phyloP scores from a whole-genome alignment of 2,797 vertebrate species.

The Oceanodroma leucorhoa region DNA sequence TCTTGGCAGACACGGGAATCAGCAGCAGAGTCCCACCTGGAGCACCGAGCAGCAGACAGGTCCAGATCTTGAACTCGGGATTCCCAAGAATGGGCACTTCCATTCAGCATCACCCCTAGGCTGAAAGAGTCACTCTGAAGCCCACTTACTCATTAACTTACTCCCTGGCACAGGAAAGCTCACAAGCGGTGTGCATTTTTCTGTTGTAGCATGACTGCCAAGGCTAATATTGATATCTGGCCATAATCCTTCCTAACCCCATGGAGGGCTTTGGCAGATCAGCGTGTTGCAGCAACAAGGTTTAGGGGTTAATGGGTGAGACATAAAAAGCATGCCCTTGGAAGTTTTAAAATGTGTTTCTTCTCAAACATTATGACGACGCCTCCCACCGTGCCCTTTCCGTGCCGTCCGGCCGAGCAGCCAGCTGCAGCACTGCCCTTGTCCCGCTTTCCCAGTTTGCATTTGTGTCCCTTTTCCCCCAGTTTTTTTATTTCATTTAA shows the following conservation, averaged over 20 bases:
- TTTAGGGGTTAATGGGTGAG: background rate
- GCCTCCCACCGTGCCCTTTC: background rate
- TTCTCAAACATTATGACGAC: background rate
- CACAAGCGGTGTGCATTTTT: background rate
- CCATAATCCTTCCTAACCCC: background rate
- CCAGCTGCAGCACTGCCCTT: background rate
- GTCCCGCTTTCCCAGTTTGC: background rate
- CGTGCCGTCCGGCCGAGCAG: background rate
- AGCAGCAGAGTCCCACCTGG: background rate
- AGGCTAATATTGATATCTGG: background rate
- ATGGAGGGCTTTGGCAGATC: background rate
- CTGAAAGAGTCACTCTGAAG: background rate
- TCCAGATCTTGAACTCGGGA: background rate
- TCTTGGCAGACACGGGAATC: background rate
- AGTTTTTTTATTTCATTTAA: background rate
- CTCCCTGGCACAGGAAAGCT: background rate
- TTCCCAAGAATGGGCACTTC: background rate
- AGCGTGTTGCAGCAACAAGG: background rate
- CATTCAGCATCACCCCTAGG: background rate
- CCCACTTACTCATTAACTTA: background rate
- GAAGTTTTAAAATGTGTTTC: background rate
- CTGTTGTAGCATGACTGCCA: background rate
- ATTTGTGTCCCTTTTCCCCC: background rate
- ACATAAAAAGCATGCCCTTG: background rate
- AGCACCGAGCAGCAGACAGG: rapidly evolving